Conservation (phyloP, 2,797 vertebrate genomes). For the Falco naumanni region DNA sequence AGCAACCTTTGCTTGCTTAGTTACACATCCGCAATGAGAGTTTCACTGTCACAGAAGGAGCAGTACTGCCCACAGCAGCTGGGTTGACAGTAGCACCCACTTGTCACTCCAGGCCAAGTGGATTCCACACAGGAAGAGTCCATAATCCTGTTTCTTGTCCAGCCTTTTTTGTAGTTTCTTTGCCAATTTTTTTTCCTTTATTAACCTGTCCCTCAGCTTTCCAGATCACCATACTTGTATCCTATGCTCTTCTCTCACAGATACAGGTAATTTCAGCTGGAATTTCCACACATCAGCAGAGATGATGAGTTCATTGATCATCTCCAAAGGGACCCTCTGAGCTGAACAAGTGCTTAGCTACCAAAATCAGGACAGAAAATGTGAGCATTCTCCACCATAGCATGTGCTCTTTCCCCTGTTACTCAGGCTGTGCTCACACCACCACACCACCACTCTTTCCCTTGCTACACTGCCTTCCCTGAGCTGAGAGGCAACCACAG, state of each 20-base stretch:
- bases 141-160: not conserved
- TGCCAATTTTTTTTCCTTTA: not conserved
- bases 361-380: not conserved
- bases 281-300: not conserved
- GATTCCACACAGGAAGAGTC: not conserved
- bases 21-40: not conserved
- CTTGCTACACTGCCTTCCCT: not conserved
- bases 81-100: not conserved
- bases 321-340: not conserved
- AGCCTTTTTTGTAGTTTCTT: not conserved
- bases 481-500: not conserved
- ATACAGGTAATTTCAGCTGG: not conserved
- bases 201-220: not conserved
- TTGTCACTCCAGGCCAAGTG: not conserved
- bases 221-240: not conserved
- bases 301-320: rapidly evolving
- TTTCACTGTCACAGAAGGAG: not conserved
- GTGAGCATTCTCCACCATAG: not conserved
- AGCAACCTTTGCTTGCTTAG: not conserved
- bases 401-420: not conserved
- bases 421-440: not conserved
- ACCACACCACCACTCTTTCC: not conserved
- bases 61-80: not conserved
- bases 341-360: not conserved
- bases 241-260: not conserved